These are phyloP conservation scores for Mythimna ferrago DNA, from an alignment of 2,888 invertebrate genomes.

Conservation along the genomic window DNA sequence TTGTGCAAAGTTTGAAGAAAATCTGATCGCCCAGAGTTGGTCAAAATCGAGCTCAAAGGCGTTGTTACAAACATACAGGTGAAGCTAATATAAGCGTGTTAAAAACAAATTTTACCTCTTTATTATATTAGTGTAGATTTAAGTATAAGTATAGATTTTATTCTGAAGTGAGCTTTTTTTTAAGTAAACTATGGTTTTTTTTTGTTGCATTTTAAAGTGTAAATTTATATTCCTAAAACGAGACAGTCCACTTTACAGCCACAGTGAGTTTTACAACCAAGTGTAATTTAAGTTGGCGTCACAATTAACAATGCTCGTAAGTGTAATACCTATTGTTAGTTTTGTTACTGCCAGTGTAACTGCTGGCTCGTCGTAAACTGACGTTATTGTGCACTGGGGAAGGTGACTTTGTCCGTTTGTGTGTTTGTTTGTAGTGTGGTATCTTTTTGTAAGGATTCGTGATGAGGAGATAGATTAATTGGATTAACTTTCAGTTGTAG, in stretches of 20 bases:
- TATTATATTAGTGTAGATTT: too few relatives aligned
- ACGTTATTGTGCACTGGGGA: slow-evolving; percentile 51
- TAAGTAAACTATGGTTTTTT: too few relatives aligned
- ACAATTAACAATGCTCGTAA: slow-evolving; percentile 60
- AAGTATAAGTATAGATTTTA: too few relatives aligned
- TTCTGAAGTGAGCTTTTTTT: too few relatives aligned
- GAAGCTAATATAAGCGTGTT: too few relatives aligned
- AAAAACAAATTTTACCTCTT: too few relatives aligned
- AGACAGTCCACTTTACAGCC: slow-evolving; percentile 38
- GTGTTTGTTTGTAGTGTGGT: slow-evolving; percentile 9
- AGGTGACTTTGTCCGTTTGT: slow-evolving; percentile 41
- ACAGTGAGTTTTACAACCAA: slow-evolving; percentile 65
- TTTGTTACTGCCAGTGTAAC: slow-evolving; percentile 30
- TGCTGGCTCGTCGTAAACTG: slow-evolving; percentile 43
- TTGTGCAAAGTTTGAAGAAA: too few relatives aligned
- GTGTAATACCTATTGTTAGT: slow-evolving; percentile 60
- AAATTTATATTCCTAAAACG: slow-evolving; percentile 26
- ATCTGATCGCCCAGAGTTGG: too few relatives aligned
- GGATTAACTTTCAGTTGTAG: too few relatives aligned
- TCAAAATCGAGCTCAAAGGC: too few relatives aligned
- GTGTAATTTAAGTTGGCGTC: slow-evolving; percentile 69
- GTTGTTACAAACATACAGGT: too few relatives aligned
- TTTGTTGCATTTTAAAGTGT: background rate
- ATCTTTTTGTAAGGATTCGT: background rate
- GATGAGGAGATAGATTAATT: too few relatives aligned